Evolutionary conservation across 2,888 invertebrate genomes (phyloP), one percentile per base, ranked within the genome.

Genomic region (Hecatera dysodea): DNA sequence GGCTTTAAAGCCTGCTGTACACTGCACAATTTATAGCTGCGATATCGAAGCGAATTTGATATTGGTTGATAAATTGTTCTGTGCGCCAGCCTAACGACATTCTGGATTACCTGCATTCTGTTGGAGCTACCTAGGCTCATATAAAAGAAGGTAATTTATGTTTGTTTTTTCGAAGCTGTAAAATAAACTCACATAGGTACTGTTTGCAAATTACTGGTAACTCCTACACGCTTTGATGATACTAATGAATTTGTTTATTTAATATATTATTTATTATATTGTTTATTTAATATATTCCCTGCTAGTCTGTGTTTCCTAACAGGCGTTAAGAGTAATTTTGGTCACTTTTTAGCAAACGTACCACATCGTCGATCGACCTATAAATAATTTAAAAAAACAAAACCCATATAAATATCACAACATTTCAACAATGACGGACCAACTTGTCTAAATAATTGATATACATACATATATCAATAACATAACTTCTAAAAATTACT

Each of bases 1-100:
- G 64, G 71, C 44, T 84, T 64, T 80, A 76, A 73, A 27, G 62
- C 80, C 52, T 55, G 57, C 52, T 33, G 15, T 64, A 66, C 63
- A 81, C 39, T 44, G 36, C 22, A 52, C 29, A 55, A 79, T 79
- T 67, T 72, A 79, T 81, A 12, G 62, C 24, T 48, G 62, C 44
- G 36, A 67, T 81, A 76, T 71, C 19, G 50, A n/a, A 62, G 56
- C 60, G 29, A 55, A 56, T 64, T 75, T 46, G 15, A 69, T 63
- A 46, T 55, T 60, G 65, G 42, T n/a, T n/a, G 44, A 67, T 76
- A 81, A 64, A 76, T 71, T 44, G 57, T 48, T 81, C 9, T 56
- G n/a, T 53, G 53, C 27, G 27, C 24, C 15, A 55, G 52, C 65
- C 73, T 60, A 67, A 55, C 48, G 53, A 59, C 3, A 46, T 63